Evolutionary conservation across 2,888 invertebrate species (phyloP), one percentile per base, ranked within the genome.

Genomic region (Dorcus hopei): DNA sequence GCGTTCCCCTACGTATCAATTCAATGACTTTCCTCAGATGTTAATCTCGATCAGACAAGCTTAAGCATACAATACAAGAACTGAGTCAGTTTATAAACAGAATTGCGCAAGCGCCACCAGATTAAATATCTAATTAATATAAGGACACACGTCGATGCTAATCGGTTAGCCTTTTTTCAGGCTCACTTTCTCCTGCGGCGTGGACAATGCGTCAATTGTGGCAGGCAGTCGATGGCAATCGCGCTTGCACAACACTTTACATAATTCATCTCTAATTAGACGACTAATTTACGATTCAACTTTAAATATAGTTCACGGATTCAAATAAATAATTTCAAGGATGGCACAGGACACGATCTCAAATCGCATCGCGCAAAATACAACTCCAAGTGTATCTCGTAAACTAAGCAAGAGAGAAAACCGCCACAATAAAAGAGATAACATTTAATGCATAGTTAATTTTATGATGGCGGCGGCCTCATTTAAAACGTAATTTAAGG

Each of bases 221-320:
- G 39, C 38, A 45, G 39, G 39, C 54, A 48, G 43, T 45, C 38
- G 56, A 56, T 51, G 39, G 47, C 39, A 49, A 43, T 39, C 41
- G 38, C 16, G 42, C 51, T 56, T 56, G 56, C 56, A 49, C 53
- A 53, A 55, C 52, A 49, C 49, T 60, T 54, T 59, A 59, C 56
- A 62, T 62, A 62, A 62, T 59, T 60, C 58, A 60, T 58, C 52
- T 60, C 48, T 62, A 63, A 63, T 63, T 63, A 63, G 54, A 51
- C 33, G 40, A 52, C 16, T 43, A 11, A 38, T 56, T 56, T 56
- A 39, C 14, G 43, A 19, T 33, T 33, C 26, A 33, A 33, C 26
- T 33, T 33, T 33, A 33, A 33, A 33, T 33, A 33, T 33, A 33
- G 26, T 6, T 33, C 26, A 33, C 26, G 26, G 26, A 33, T 33